A percentile compares a stretch with the other conserved stretches of the same genome.
phyloP scores from a whole-genome alignment of 2,797 vertebrate genomes.

The Podarcis lilfordi region DNA sequence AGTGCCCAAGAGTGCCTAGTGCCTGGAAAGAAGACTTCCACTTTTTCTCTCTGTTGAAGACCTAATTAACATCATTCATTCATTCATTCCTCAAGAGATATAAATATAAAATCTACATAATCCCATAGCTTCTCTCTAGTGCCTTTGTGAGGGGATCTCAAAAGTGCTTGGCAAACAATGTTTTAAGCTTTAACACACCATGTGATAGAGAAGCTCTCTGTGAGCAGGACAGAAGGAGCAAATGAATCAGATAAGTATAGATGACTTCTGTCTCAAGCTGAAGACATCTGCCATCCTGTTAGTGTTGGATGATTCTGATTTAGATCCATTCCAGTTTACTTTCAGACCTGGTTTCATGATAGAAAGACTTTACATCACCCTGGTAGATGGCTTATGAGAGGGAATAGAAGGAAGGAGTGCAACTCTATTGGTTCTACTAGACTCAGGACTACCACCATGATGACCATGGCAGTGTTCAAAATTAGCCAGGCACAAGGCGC shows the following conservation, averaged over 20 bases:
- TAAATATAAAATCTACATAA: slow-evolving; percentile 71
- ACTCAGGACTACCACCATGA: too few species aligned
- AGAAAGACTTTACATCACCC: neutral
- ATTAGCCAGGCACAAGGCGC: too few species aligned
- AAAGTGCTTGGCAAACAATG: slow-evolving; percentile 71
- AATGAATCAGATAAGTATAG: slow-evolving; percentile 24
- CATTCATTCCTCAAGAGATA: slow-evolving; percentile 60
- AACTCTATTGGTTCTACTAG: too few species aligned
- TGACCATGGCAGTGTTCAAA: too few species aligned
- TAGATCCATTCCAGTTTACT: neutral
- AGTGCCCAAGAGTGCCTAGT: neutral
- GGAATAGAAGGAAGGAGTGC: neutral
- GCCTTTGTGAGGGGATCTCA: slow-evolving; percentile 64
- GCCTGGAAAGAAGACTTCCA: neutral
- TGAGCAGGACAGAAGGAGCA: neutral
- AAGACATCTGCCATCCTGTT: neutral
- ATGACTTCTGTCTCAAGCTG: neutral
- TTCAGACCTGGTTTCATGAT: too few species aligned
- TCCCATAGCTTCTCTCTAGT: slow-evolving; percentile 55
- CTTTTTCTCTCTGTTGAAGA: neutral
- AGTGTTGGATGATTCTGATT: neutral
- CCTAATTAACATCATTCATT: slow-evolving; percentile 22
- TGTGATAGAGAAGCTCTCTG: slow-evolving; percentile 21
- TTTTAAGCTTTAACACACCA: slow-evolving; percentile 63
- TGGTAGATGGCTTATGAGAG: neutral